A percentile compares a stretch with the other conserved stretches of the same genome.
Conservation (phyloP, 2,113 vertebrate species). For the Strix uralensis region DNA sequence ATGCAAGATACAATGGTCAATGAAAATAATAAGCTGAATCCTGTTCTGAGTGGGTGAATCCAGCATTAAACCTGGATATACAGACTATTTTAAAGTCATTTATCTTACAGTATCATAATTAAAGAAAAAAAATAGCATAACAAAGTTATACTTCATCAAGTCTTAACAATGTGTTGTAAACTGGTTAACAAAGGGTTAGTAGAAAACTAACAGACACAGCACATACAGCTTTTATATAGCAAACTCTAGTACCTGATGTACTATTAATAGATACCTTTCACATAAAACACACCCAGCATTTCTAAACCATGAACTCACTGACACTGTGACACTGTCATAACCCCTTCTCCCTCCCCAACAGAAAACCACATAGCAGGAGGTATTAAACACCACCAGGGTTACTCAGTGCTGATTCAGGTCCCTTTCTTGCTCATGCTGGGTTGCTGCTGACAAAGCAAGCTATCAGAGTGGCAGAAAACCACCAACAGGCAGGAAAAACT, state of each 20-base stretch:
- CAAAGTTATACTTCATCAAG: background rate
- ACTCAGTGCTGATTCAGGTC: background rate
- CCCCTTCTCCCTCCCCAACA: background rate
- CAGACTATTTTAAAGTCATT: background rate
- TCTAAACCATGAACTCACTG: background rate
- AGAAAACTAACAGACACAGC: background rate
- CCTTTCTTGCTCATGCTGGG: background rate
- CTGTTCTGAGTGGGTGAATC: background rate
- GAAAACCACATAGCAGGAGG: background rate
- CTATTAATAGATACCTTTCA: background rate
- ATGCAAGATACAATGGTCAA: background rate
- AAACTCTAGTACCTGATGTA: background rate
- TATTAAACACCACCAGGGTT: background rate
- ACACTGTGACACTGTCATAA: background rate
- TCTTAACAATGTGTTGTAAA: background rate
- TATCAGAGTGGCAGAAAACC: background rate
- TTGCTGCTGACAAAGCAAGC: background rate
- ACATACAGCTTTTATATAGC: background rate
- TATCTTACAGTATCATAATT: background rate
- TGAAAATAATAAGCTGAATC: background rate
- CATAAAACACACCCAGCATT: background rate
- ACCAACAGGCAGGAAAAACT: fast-evolving
- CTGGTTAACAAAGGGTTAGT: background rate
- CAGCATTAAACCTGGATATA: background rate
- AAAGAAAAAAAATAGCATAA: background rate